phyloP scores from a whole-genome alignment of 2,888 invertebrate species.

The Nematopogon swammerdamellus region DNA sequence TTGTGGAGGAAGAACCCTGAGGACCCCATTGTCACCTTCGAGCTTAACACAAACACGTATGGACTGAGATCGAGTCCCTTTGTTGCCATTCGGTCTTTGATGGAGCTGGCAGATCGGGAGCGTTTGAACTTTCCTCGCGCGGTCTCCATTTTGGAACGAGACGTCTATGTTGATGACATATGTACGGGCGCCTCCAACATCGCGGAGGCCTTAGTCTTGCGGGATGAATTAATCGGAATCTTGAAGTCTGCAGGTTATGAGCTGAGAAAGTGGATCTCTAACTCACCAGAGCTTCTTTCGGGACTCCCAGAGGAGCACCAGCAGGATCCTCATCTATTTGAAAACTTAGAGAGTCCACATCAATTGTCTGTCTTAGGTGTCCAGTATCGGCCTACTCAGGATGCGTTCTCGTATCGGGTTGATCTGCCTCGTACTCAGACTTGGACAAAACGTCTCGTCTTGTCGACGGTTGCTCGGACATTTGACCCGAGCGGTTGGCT shows the following conservation, averaged over 20 bases:
- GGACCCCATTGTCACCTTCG: neutral
- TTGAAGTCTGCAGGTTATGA: slow-evolving; percentile 3
- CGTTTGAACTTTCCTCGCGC: neutral
- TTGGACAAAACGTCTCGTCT: neutral
- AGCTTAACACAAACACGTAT: no score
- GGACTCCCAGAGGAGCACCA: neutral
- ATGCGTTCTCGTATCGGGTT: slow-evolving; percentile 1
- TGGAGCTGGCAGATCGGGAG: neutral
- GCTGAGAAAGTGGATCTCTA: slow-evolving; percentile 3
- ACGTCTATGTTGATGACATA: slow-evolving; percentile 1
- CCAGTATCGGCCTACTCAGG: slow-evolving; percentile 1
- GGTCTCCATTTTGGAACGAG: neutral
- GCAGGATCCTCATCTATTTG: neutral
- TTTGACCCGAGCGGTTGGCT: slow-evolving; percentile 2
- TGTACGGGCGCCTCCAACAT: neutral
- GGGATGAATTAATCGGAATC: neutral
- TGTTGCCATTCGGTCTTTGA: neutral
- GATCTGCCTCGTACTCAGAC: neutral
- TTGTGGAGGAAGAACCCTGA: slow-evolving; percentile 3
- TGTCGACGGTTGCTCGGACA: neutral
- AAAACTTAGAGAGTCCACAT: neutral
- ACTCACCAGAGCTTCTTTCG: neutral
- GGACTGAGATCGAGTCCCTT: neutral
- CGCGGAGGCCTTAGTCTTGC: neutral
- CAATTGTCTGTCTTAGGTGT: slow-evolving; percentile 2